Conservation (phyloP, 2,797 vertebrate species). For the Pygocentrus nattereri region DNA sequence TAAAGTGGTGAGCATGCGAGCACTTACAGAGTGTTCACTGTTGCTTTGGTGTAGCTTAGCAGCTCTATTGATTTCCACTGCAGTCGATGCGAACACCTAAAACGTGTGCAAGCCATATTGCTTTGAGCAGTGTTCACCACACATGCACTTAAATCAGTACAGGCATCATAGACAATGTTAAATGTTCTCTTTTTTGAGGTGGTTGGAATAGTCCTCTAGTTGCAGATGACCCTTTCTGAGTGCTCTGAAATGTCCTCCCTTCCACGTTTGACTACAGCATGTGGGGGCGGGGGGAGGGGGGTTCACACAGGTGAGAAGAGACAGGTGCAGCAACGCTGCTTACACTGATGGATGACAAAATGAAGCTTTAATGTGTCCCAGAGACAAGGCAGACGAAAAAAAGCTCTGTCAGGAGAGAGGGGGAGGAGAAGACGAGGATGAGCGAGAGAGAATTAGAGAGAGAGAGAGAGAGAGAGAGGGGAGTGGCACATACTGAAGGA, state of each 20-base stretch:
- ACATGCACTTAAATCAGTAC: no score
- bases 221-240: background rate
- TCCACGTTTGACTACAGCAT: background rate
- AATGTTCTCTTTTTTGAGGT: no score
- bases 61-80: background rate
- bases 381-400: slow-evolving; percentile 8
- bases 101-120: background rate
- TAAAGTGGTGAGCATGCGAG: background rate
- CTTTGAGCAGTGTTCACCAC: background rate
- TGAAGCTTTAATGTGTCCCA: slow-evolving; percentile 1
- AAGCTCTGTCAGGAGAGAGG: background rate
- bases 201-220: no score
- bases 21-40: background rate
- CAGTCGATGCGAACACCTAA: background rate
- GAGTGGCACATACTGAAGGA: background rate
- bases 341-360: background rate
- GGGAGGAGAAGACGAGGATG: background rate
- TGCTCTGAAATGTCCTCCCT: background rate
- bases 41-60: background rate
- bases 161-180: no score
- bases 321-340: background rate
- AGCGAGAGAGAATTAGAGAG: background rate
- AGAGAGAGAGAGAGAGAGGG: background rate
- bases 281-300: background rate
- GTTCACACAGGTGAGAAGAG: slow-evolving; percentile 11